Evolutionary conservation across 2,888 invertebrate genomes (phyloP), one percentile per base, ranked within the genome.

Genomic region (Drosophila robusta): DNA sequence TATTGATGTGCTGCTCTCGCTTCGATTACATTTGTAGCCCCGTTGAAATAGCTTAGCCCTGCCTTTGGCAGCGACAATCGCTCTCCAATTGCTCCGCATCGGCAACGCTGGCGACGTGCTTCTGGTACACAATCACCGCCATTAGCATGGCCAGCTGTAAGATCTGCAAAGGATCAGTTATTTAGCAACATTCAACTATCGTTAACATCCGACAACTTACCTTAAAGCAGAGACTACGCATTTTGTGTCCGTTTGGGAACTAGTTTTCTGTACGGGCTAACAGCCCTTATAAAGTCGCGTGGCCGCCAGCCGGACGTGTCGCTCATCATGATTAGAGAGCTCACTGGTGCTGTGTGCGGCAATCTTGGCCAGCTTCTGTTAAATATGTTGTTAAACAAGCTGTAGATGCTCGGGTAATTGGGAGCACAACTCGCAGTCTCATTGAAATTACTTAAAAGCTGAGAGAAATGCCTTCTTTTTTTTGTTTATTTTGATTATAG

Each of bases 281-380:
- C 64, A 51, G 80, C 74, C 78, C 80, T 86, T 83, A 80, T 83
- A 83, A 82, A 60, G 87, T 80, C 81, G 70, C 78, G 62, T 79
- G 80, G 77, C 67, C 46, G 63, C 54, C 76, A 67, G 8, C 41
- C 42, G 74, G 44, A 83, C 83, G 83, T 83, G 83, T 61, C 67
- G 45, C 71, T 60, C 62, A 83, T 83, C 87, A 77, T 74, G 83
- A 83, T 83, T 87, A 51, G 36, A 46, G 32, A 58, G 42, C 42
- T 42, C 29, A 47, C 18, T 18, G 14, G 45, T 45, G 9, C 22
- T 34, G 7, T 9, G 26, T 47, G 34, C n/a, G 39, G n/a, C 58
- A 75, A 75, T 68, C 75, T 75, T 52, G 42, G 12, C 26, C 61
- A 62, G 76, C 65, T 63, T 62, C 70, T 67, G 76, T 69, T 64